phyloP scores from a whole-genome alignment of 2,888 invertebrate species.

The Spialia ferax region DNA sequence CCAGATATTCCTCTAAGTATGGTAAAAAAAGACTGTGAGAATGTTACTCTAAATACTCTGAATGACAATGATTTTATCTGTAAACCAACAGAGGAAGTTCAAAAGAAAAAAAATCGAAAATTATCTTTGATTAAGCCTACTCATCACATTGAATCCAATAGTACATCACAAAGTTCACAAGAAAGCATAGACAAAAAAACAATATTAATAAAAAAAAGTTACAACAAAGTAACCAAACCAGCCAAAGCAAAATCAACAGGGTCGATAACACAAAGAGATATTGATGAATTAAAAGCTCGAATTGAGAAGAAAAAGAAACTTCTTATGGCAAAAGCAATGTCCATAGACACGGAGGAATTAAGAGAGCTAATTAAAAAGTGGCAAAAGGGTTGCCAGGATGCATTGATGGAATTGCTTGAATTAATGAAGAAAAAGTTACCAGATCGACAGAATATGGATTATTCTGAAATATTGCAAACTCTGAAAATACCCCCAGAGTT shows the following conservation, averaged over 20 bases:
- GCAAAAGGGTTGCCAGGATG: conserved; percentile 84
- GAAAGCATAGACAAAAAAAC: conserved; percentile 63
- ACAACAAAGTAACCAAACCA: conserved; percentile 69
- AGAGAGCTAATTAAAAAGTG: conserved; percentile 80
- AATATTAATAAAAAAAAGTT: conserved; percentile 69
- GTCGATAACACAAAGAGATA: conserved; percentile 75
- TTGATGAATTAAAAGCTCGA: conserved; percentile 70
- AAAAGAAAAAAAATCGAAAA: conserved; percentile 50
- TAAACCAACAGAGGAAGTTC: conserved; percentile 40
- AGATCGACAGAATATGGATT: conserved; percentile 73
- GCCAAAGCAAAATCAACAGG: conserved; percentile 77
- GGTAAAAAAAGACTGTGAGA: conserved; percentile 17
- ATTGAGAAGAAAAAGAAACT: conserved; percentile 76
- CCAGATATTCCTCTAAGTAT: conserved; percentile 18
- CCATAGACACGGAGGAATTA: conserved; percentile 79
- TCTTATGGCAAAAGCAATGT: conserved; percentile 65
- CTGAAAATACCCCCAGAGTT: conserved; percentile 79
- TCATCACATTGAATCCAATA: conserved; percentile 31
- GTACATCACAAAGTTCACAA: conserved; percentile 24
- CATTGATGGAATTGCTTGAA: conserved; percentile 79
- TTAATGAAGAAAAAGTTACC: conserved; percentile 73
- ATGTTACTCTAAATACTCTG: conserved; percentile 26
- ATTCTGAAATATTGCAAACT: conserved; percentile 76
- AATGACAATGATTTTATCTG: conserved; percentile 62
- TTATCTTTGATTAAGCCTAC: conserved; percentile 12